Conservation (phyloP, 2,113 vertebrate species). For the Leuciscus idus region DNA sequence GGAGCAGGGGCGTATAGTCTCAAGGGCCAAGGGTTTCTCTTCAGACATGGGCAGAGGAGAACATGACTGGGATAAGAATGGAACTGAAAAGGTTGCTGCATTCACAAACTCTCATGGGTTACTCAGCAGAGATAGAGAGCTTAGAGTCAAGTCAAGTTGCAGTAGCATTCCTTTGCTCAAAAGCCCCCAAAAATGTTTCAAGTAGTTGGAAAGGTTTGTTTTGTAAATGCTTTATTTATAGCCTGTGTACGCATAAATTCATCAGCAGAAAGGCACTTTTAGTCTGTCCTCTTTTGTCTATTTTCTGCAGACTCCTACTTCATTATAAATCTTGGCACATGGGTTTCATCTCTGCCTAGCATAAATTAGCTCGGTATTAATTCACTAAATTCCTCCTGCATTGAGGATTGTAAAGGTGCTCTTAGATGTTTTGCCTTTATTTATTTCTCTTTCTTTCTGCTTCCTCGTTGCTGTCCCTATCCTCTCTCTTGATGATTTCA, state of each 20-base stretch:
- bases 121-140: conserved; percentile 9
- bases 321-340: conserved; percentile 64
- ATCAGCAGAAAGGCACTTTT: conserved; percentile 3
- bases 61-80: conserved; percentile 67
- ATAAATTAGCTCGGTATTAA: conserved; percentile 71
- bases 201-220: neutral
- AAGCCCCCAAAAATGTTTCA: neutral
- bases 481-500: neutral
- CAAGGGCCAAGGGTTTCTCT: conserved; percentile 61
- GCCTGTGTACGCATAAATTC: neutral
- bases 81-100: conserved; percentile 14
- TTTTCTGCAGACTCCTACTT: conserved; percentile 45
- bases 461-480: conserved; percentile 30
- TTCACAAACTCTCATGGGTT: conserved; percentile 26
- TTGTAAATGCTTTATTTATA: conserved; percentile 6
- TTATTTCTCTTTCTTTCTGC: neutral
- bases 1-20: conserved; percentile 63
- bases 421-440: neutral
- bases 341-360: conserved; percentile 60
- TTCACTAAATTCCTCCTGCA: conserved; percentile 59
- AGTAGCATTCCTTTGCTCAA: neutral
- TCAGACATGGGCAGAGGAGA: conserved; percentile 54
- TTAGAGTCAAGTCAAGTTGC: neutral
- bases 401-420: conserved; percentile 19
- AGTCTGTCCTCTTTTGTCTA: neutral